Evolutionary conservation across 2,113 vertebrate species (phyloP), one percentile per base, ranked within the genome.

Genomic region (Corydoras sp.): DNA sequence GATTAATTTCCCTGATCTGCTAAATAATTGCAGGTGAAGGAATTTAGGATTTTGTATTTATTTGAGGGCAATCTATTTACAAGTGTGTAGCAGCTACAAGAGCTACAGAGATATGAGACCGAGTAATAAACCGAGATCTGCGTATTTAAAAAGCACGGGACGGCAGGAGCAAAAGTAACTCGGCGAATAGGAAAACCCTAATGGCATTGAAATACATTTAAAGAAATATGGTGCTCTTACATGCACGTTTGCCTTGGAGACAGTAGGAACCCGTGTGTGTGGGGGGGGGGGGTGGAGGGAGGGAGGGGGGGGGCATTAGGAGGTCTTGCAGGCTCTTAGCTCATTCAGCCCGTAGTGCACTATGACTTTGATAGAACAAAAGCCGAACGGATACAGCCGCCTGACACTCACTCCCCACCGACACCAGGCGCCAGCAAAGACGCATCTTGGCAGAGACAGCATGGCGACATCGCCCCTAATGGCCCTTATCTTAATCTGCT

Each of bases 401-500:
- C 72, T 51, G 84, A 88, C 85, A 84, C 68, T 86, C 87, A 84
- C 88, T 85, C 82, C 81, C 85, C 86, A 84, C 49, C 62, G 74
- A 85, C 83, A 77, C 77, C 79, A 90, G 91, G 88, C 90, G 88
- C 89, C 90, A 88, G 89, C 76, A 77, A 79, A 88, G 87, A 86
- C 87, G 85, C 82, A 83, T 93, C 91, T 92, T 92, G 88, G 91
- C 90, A 86, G 90, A 95, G 92, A 93, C 92, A 92, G 90, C 74
- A 85, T 76, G 89, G 92, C 92, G 88, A 93, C 91, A 87, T 88
- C 87, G 89, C 88, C 88, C 85, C 86, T 94, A 93, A 93, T 93
- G 91, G 92, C 88, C 86, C 87, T 93, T 91, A 93, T 94, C 92
- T 91, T 91, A 87, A 91, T 92, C 91, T 93, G 85, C 90, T 91